Conservation (phyloP, 1,140 invertebrate genomes). For the Brachionus rotundiformis region DNA sequence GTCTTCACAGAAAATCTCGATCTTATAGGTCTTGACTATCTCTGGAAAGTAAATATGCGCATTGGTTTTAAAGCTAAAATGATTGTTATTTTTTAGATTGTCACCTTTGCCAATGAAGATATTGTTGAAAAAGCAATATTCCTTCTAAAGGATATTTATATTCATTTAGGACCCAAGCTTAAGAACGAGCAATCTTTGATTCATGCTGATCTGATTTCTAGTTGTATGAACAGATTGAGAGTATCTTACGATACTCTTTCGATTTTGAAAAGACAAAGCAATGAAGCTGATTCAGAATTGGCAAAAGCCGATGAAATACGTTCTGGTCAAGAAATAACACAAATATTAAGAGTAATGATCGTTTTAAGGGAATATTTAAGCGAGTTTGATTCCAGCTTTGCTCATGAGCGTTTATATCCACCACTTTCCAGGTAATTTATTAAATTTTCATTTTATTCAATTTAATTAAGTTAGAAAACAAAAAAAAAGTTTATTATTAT, state of each 20-base stretch:
- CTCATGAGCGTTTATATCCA: constrained; percentile 82
- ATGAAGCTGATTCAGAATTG: background rate
- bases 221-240: constrained; percentile 81
- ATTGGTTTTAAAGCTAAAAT: background rate
- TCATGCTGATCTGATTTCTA: constrained; percentile 85
- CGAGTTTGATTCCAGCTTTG: constrained; percentile 89
- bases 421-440: constrained; percentile 71
- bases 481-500: too few species aligned
- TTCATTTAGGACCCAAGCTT: constrained; percentile 83
- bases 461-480: background rate
- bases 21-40: constrained; percentile 90
- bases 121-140: constrained; percentile 87
- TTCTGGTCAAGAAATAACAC: constrained; percentile 64
- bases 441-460: background rate
- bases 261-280: constrained; percentile 56
- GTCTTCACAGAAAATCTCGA: constrained; percentile 73
- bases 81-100: constrained; percentile 68
- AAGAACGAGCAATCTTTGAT: constrained; percentile 74
- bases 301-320: constrained; percentile 17
- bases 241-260: constrained; percentile 72
- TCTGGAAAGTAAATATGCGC: constrained; percentile 77
- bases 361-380: constrained; percentile 91
- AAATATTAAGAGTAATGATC: constrained; percentile 85
- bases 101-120: constrained; percentile 83
- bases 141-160: constrained; percentile 86